Percentiles rank a stretch among this genome's conserved stretches.
Evolutionary conservation across 2,888 invertebrate species (phyloP).

Genomic region (Sialis lutaria): DNA sequence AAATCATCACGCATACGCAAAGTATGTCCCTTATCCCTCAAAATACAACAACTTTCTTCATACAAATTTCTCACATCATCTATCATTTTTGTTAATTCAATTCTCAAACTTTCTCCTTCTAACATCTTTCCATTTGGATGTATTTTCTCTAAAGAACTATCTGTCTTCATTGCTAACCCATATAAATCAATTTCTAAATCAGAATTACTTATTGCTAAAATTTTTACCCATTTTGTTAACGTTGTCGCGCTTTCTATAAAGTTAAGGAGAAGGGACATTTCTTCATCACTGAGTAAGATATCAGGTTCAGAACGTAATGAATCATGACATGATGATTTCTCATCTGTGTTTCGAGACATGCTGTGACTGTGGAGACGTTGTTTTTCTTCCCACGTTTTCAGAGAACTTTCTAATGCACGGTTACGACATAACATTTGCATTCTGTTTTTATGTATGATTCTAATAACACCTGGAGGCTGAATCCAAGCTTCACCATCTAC

Average conservation of each 20-base stretch:
- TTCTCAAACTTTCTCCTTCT: conserved; percentile 37
- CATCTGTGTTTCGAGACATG: conserved; percentile 17
- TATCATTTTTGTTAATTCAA: conserved; percentile 61
- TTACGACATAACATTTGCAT: conserved; percentile 93
- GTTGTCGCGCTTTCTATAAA: conserved; percentile 72
- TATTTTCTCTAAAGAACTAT: conserved; percentile 49
- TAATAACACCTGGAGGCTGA: conserved; percentile 89
- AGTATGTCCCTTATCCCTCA: conserved; percentile 48
- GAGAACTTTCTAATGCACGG: conserved; percentile 73
- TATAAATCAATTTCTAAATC: conserved; percentile 56
- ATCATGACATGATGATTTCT: conserved; percentile 17
- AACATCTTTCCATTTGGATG: conserved; percentile 70
- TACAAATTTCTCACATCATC: conserved; percentile 44
- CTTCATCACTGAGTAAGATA: conserved; percentile 37
- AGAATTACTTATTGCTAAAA: conserved; percentile 47
- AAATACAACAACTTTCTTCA: conserved; percentile 51
- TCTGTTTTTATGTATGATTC: conserved; percentile 91
- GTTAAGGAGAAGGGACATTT: conserved; percentile 50
- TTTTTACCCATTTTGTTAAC: conserved; percentile 68
- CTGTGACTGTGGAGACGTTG: conserved; percentile 27
- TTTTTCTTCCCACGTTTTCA: conserved; percentile 77
- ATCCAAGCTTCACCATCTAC: conserved; percentile 98
- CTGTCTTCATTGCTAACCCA: conserved; percentile 52
- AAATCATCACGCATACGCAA: conserved; percentile 45
- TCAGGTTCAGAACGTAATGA: conserved; percentile 21